These are phyloP conservation scores for Ptychochromis oligacanthus DNA, from an alignment of 2,113 vertebrate genomes.

Conservation along the genomic window DNA sequence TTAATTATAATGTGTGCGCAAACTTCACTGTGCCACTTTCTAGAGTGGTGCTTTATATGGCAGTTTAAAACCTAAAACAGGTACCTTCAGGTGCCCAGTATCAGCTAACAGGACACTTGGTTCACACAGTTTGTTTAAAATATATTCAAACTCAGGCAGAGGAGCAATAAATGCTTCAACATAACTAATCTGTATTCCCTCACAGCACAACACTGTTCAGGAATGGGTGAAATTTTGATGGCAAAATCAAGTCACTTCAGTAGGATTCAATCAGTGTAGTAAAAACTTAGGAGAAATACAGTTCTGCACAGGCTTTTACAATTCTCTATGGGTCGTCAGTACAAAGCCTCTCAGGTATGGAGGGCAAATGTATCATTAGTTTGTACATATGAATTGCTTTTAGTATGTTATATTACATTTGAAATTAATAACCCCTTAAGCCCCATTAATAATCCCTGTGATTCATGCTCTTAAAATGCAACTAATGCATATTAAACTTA, in stretches of 20 bases:
- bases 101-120: background rate
- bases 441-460: no score
- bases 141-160: no score
- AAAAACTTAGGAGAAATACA: no score
- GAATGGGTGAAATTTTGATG: background rate
- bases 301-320: no score
- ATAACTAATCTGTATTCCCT: no score
- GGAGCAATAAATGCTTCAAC: no score
- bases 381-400: background rate
- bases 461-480: background rate
- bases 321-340: background rate
- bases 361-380: background rate
- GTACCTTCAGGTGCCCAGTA: background rate
- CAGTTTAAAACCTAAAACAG: background rate
- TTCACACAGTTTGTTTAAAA: background rate
- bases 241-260: background rate
- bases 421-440: background rate
- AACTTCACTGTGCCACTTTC: background rate
- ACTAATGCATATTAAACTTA: conserved; percentile 1
- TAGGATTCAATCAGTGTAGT: background rate
- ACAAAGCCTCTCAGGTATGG: background rate
- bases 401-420: background rate
- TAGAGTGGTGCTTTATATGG: background rate
- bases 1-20: background rate
- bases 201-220: background rate